These are phyloP conservation scores for Rotaria socialis DNA, from an alignment of 2,888 invertebrate species.

Conservation along the genomic window DNA sequence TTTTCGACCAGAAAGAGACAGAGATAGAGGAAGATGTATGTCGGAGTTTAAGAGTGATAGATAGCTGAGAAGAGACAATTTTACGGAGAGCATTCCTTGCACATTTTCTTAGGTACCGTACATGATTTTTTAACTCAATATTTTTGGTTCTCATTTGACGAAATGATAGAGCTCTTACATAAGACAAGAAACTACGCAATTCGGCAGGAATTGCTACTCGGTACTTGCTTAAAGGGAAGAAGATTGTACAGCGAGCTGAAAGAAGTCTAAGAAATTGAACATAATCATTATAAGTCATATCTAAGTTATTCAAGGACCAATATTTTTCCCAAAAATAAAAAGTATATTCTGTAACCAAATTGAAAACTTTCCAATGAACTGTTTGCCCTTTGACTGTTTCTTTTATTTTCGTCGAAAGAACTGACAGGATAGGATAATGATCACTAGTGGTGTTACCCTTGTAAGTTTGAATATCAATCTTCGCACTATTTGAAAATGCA, in stretches of 20 bases:
- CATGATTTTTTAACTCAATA: neutral
- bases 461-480: neutral
- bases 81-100: neutral
- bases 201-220: neutral
- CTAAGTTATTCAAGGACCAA: neutral
- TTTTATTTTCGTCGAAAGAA: neutral
- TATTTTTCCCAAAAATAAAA: neutral
- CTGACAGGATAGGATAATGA: neutral
- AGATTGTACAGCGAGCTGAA: neutral
- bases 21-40: neutral
- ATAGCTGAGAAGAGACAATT: neutral
- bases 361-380: conserved; percentile 7
- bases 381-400: neutral
- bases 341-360: neutral
- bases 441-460: neutral
- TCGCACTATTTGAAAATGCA: neutral
- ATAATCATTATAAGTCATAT: neutral
- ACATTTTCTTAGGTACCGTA: neutral
- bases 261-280: neutral
- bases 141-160: neutral
- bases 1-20: neutral
- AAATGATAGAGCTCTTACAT: neutral
- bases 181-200: neutral
- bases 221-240: neutral
- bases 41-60: neutral